Conservation (phyloP, 2,797 vertebrate species). For the Syngnathus acus region DNA sequence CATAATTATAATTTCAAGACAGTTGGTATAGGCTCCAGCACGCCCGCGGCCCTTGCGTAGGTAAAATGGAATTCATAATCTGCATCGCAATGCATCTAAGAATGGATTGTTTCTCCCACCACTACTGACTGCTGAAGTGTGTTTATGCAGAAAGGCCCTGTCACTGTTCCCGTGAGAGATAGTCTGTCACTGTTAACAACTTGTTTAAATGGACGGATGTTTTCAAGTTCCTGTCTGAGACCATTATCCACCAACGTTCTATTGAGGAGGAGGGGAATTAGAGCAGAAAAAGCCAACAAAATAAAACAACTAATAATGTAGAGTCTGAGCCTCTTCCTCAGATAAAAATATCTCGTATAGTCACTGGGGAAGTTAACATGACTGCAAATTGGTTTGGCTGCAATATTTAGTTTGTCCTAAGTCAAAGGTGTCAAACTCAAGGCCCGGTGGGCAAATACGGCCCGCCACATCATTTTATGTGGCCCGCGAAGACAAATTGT, state of each 20-base stretch:
- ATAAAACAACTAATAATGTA: conserved; percentile 49
- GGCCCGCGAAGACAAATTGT: no score
- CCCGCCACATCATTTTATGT: no score
- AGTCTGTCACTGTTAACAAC: conserved; percentile 62
- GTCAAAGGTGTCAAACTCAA: no score
- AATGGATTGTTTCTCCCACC: background rate
- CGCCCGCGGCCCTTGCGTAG: no score
- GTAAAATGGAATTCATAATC: background rate
- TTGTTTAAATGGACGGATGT: conserved; percentile 65
- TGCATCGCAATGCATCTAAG: background rate
- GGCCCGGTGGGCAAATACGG: no score
- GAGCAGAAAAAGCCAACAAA: conserved; percentile 65
- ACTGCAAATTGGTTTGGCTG: conserved; percentile 57
- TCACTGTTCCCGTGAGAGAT: conserved; percentile 52
- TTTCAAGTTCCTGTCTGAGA: conserved; percentile 56
- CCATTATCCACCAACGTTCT: conserved; percentile 52
- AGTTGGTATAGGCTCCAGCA: no score
- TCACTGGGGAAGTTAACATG: conserved; percentile 58
- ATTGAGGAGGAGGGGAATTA: conserved; percentile 59
- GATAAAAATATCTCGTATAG: conserved; percentile 58
- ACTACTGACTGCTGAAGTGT: conserved; percentile 30
- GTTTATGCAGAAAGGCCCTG: conserved; percentile 33
- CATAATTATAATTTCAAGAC: background rate
- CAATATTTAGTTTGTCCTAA: conserved; percentile 42
- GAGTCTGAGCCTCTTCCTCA: conserved; percentile 45